A percentile compares a stretch with the other conserved stretches of the same genome.
phyloP scores from a whole-genome alignment of 2,113 vertebrate species.

The Carlito syrichta region DNA sequence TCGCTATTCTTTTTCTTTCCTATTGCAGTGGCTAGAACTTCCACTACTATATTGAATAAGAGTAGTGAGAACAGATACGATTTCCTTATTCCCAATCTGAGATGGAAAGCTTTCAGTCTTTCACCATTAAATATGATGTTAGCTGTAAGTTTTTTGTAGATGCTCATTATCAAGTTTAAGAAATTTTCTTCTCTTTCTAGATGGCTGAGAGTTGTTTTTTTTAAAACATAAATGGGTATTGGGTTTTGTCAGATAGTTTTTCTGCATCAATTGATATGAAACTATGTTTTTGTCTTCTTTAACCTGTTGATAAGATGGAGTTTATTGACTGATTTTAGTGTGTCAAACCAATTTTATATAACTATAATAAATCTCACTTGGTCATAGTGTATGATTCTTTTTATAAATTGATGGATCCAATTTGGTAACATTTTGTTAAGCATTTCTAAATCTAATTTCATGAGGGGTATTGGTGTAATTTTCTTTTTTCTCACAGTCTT shows the following conservation, averaged over 20 bases:
- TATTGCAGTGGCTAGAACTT: background rate
- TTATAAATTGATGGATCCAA: background rate
- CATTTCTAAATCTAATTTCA: background rate
- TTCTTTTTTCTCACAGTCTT: background rate
- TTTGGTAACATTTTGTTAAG: background rate
- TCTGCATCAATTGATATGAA: background rate
- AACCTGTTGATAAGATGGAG: background rate
- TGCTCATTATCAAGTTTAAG: background rate
- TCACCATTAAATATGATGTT: background rate
- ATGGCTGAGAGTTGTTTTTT: background rate
- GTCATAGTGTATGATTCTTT: background rate
- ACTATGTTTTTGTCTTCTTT: background rate
- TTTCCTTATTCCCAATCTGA: background rate
- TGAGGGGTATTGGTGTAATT: background rate
- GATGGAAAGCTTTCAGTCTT: background rate
- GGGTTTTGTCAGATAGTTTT: background rate
- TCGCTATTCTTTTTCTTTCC: background rate
- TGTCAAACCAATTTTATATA: background rate
- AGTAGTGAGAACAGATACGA: background rate
- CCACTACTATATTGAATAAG: background rate
- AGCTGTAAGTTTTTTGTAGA: background rate
- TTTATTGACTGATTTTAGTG: background rate
- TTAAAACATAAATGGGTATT: background rate
- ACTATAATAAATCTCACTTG: background rate
- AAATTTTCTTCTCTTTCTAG: background rate